Evolutionary conservation across 2,797 vertebrate species (phyloP).

Genomic region (Sylvilagus floridanus): DNA sequence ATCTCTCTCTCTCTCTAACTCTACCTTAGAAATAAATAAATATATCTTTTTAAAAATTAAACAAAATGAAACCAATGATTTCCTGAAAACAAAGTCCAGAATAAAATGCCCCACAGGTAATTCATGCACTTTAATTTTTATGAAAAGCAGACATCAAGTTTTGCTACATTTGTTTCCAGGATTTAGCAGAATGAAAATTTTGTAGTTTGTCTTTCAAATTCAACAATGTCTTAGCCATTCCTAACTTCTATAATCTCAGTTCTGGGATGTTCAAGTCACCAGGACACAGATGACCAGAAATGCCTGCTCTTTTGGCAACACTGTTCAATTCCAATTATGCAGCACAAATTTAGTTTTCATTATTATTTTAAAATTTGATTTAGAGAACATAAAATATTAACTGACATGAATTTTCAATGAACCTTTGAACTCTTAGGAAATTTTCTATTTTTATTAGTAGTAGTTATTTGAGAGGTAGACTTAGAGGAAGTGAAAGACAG

Average conservation of each 20-base stretch:
- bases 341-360: not conserved
- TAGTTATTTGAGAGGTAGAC: no score
- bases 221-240: not conserved
- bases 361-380: slow-evolving; percentile 34
- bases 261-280: not conserved
- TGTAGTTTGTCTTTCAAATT: slow-evolving; percentile 21
- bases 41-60: no score
- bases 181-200: slow-evolving; percentile 30
- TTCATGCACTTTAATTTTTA: not conserved
- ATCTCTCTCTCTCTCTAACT: no score
- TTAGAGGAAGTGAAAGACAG: no score
- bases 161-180: not conserved
- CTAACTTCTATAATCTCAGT: not conserved
- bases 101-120: not conserved
- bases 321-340: not conserved
- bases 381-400: not conserved
- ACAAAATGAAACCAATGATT: not conserved
- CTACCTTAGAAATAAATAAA: no score
- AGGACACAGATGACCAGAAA: not conserved
- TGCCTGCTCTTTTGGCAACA: not conserved
- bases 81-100: slow-evolving; percentile 2
- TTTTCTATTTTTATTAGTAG: not conserved
- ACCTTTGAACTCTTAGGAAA: not conserved
- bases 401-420: not conserved
- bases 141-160: slow-evolving; percentile 7